Evolutionary conservation across 2,113 vertebrate genomes (phyloP).

Genomic region (Podarcis cretensis): DNA sequence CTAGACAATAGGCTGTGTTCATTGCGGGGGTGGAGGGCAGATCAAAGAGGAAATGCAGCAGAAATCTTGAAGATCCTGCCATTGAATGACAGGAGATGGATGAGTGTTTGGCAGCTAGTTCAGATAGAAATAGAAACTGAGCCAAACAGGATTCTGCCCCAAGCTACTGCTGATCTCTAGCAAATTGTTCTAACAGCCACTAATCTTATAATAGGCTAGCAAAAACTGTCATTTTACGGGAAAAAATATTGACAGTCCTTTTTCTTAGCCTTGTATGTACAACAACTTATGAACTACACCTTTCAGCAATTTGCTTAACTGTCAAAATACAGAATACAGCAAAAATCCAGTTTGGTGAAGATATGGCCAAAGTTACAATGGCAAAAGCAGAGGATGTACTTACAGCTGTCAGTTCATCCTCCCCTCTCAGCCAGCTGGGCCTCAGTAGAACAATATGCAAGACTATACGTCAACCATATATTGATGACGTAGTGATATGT

Average conservation of each 20-base stretch:
- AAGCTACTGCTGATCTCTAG: constrained; percentile 19
- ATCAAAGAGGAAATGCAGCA: constrained; percentile 31
- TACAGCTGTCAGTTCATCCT: constrained; percentile 50
- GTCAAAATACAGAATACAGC: constrained; percentile 35
- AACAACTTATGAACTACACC: constrained; percentile 30
- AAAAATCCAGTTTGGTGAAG: constrained; percentile 43
- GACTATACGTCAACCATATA: constrained; percentile 65
- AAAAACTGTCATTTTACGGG: not conserved
- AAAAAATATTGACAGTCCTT: not conserved
- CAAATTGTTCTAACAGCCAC: constrained; percentile 30
- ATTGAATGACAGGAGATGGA: constrained; percentile 6
- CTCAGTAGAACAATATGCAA: constrained; percentile 40
- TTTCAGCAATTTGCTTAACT: constrained; percentile 43
- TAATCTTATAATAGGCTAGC: not conserved
- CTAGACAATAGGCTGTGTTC: constrained; percentile 31
- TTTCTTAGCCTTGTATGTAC: constrained; percentile 20
- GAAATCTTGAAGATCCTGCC: constrained; percentile 11
- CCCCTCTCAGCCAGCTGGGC: constrained; percentile 12
- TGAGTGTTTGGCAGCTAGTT: not conserved
- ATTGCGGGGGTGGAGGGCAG: not conserved
- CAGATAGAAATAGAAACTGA: constrained; percentile 28
- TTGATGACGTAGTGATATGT: constrained; percentile 51
- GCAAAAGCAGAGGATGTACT: not conserved
- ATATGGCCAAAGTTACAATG: constrained; percentile 48
- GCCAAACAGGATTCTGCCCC: constrained; percentile 23